phyloP scores from a whole-genome alignment of 2,113 vertebrate genomes.

The Todiramphus chloris region DNA sequence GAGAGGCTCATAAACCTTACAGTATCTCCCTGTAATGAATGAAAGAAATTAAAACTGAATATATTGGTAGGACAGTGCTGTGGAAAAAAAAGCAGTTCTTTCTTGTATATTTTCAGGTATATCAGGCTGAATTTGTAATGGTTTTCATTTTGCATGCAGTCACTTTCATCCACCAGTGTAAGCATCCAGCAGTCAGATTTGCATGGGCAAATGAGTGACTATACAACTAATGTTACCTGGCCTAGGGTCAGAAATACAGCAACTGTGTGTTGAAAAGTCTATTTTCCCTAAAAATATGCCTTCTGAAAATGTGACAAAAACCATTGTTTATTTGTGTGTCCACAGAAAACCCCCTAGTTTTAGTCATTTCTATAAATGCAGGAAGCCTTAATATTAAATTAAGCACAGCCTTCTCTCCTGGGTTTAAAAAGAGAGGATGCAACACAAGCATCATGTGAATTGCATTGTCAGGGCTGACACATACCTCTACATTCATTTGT shows the following conservation, averaged over 20 bases:
- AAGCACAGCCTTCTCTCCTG: background rate
- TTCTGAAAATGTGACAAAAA: background rate
- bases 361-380: background rate
- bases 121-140: background rate
- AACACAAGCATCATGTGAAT: background rate
- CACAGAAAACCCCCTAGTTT: background rate
- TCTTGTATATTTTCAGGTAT: background rate
- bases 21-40: background rate
- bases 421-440: background rate
- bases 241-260: background rate
- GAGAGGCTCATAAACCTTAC: background rate
- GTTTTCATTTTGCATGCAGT: background rate
- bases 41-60: background rate
- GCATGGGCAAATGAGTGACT: background rate
- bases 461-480: background rate
- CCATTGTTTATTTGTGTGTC: rapidly evolving
- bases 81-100: background rate
- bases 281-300: background rate
- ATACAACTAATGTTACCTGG: background rate
- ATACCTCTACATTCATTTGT: background rate
- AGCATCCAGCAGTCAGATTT: background rate
- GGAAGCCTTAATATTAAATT: background rate
- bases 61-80: background rate
- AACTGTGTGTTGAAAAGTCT: background rate
- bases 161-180: background rate